phyloP scores from a whole-genome alignment of 2,888 invertebrate genomes.

The Lasiommata megera region DNA sequence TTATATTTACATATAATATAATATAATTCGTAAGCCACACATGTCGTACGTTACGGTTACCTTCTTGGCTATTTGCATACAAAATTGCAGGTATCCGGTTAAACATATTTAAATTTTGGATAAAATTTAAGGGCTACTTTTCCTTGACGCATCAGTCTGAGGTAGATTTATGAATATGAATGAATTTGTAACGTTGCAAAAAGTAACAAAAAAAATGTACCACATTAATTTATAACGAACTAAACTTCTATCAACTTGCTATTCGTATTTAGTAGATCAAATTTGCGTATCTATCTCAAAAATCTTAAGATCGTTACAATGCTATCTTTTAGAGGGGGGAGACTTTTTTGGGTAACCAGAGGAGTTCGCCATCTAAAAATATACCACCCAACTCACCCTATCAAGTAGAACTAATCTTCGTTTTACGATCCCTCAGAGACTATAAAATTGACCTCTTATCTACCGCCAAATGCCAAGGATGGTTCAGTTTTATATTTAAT shows the following conservation, averaged over 20 bases:
- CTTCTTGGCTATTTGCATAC: slow-evolving; percentile 30
- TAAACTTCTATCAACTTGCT: too few relatives aligned
- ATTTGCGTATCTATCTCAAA: not conserved
- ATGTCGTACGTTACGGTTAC: slow-evolving; percentile 34
- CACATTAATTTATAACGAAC: too few relatives aligned
- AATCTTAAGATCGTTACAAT: not conserved
- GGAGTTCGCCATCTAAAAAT: slow-evolving; percentile 6
- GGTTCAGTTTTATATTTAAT: slow-evolving; percentile 45
- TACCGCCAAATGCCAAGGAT: slow-evolving; percentile 46
- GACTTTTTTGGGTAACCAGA: slow-evolving; percentile 2
- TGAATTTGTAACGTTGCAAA: too few relatives aligned
- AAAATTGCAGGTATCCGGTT: slow-evolving; percentile 28
- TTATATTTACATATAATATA: slow-evolving; percentile 44
- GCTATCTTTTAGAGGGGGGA: not conserved
- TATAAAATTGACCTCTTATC: slow-evolving; percentile 55
- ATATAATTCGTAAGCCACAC: slow-evolving; percentile 43
- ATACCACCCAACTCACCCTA: slow-evolving; percentile 14
- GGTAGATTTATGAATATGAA: not conserved
- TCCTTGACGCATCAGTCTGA: not conserved
- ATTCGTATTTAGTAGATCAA: not conserved
- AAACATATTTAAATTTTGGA: slow-evolving; percentile 32
- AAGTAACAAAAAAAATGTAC: too few relatives aligned
- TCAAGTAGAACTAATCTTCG: slow-evolving; percentile 39
- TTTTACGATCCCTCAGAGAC: slow-evolving; percentile 48
- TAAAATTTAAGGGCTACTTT: slow-evolving; percentile 4